phyloP scores from a whole-genome alignment of 2,113 vertebrate species.

The Myotis davidii region DNA sequence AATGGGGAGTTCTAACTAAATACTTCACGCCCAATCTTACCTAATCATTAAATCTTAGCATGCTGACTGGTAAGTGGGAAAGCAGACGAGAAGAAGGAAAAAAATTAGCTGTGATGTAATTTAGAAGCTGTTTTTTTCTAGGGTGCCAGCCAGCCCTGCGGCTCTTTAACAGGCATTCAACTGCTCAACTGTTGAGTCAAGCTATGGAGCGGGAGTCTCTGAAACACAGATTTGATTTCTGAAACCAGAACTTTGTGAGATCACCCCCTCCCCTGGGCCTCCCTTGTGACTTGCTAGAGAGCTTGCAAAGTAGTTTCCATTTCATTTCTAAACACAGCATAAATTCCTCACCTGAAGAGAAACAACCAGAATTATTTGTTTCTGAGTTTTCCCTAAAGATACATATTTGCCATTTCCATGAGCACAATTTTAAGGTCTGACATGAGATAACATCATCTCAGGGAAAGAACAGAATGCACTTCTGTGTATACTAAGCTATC shows the following conservation, averaged over 20 bases:
- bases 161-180: neutral
- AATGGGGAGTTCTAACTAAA: neutral
- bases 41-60: rapidly evolving
- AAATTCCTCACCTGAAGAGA: slow-evolving; percentile 55
- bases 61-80: neutral
- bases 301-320: slow-evolving; percentile 22
- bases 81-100: neutral
- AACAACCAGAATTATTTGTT: slow-evolving; percentile 48
- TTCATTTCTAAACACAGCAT: slow-evolving; percentile 3
- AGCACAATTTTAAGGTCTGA: neutral
- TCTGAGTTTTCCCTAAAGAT: slow-evolving; percentile 53
- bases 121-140: neutral
- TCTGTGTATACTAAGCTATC: neutral
- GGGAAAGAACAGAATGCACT: slow-evolving; percentile 16
- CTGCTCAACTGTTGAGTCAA: neutral
- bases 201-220: neutral
- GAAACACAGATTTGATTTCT: slow-evolving; percentile 14
- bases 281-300: neutral
- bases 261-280: neutral
- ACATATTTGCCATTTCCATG: slow-evolving; percentile 21
- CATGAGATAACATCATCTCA: neutral
- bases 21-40: neutral
- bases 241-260: slow-evolving; percentile 1
- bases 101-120: neutral
- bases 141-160: neutral